phyloP scores from a whole-genome alignment of 2,113 vertebrate genomes.

The Saimiri boliviensis region DNA sequence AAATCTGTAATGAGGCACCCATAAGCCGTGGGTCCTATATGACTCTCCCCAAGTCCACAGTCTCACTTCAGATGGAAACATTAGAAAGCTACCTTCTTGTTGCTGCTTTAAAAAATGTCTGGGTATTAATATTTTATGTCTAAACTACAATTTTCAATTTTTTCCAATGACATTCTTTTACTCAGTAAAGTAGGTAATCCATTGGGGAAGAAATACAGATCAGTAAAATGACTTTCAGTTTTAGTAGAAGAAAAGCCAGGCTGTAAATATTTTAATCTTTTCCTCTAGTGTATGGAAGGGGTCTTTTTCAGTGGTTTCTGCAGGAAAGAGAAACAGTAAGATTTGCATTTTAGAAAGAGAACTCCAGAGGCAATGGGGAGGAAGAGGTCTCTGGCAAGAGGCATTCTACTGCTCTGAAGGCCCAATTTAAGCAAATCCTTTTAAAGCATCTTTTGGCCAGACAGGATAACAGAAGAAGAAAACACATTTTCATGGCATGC shows the following conservation, averaged over 20 bases:
- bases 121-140: slow-evolving; percentile 10
- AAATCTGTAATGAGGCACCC: neutral
- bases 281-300: slow-evolving; percentile 13
- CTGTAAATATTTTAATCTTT: slow-evolving; percentile 54
- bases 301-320: slow-evolving; percentile 42
- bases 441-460: slow-evolving; percentile 42
- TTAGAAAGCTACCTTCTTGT: neutral
- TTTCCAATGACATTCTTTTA: slow-evolving; percentile 4
- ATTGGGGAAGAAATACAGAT: slow-evolving; percentile 35
- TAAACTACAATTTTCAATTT: neutral
- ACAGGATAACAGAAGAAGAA: slow-evolving; percentile 43
- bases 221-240: slow-evolving; percentile 38
- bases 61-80: slow-evolving; percentile 2
- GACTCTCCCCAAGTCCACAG: neutral
- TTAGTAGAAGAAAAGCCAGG: slow-evolving; percentile 24
- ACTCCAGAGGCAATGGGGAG: neutral
- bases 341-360: slow-evolving; percentile 62
- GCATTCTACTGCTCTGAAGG: slow-evolving; percentile 18
- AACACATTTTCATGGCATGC: slow-evolving; percentile 4
- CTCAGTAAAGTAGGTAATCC: slow-evolving; percentile 32
- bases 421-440: slow-evolving; percentile 62
- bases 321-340: neutral
- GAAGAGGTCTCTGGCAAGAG: slow-evolving; percentile 20
- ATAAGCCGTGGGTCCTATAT: neutral
- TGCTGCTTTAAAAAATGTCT: neutral